Evolutionary conservation across 2,888 invertebrate genomes (phyloP).

Genomic region (Rhorus exstirpatorius): DNA sequence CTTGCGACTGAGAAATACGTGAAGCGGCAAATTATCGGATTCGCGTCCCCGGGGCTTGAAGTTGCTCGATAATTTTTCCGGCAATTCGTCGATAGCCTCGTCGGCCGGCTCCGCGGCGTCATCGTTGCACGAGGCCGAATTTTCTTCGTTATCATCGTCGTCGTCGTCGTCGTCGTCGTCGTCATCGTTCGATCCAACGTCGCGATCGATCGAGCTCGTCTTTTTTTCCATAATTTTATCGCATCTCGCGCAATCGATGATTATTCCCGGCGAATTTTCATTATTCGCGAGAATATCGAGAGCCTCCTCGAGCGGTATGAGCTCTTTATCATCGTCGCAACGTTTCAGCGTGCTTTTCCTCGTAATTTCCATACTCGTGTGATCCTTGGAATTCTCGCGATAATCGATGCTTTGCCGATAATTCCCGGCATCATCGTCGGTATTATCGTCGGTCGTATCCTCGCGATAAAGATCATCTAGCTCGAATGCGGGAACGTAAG

Average conservation of each 20-base stretch:
- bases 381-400: constrained; percentile 71
- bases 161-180: constrained; percentile 17
- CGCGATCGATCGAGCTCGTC: too few species aligned
- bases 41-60: constrained; percentile 82
- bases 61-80: constrained; percentile 84
- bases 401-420: too few species aligned
- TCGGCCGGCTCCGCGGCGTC: constrained; percentile 72
- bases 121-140: constrained; percentile 65
- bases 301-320: constrained; percentile 82
- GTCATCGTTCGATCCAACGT: constrained; percentile 12
- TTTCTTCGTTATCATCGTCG: constrained; percentile 16
- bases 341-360: constrained; percentile 26
- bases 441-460: constrained; percentile 81
- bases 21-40: constrained; percentile 83
- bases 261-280: constrained; percentile 68
- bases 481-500: constrained; percentile 79
- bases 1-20: constrained; percentile 83
- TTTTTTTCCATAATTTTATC: constrained; percentile 18
- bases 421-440: constrained; percentile 77
- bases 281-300: constrained; percentile 79
- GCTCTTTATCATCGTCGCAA: constrained; percentile 68
- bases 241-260: constrained; percentile 35
- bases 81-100: constrained; percentile 80
- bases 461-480: constrained; percentile 78
- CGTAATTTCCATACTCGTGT: constrained; percentile 60